These are phyloP conservation scores for Aurelia aurita complex sp. Pacific DNA, from an alignment of 30 jellyfish, hydroid and myxozoan species.

Conservation along the genomic window DNA sequence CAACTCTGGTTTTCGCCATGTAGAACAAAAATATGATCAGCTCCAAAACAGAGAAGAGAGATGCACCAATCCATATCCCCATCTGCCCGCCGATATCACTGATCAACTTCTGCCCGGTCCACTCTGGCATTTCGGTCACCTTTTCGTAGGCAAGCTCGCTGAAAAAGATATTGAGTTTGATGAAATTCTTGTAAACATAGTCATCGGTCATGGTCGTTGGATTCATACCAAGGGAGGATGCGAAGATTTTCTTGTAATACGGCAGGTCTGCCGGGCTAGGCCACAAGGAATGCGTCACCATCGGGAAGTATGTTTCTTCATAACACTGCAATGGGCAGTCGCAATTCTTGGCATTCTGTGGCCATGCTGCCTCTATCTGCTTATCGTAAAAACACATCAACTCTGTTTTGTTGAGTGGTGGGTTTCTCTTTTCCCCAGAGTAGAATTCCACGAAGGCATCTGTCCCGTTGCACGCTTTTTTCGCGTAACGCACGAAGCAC, in stretches of 20 bases:
- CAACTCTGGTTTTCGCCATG: slow-evolving; percentile 27
- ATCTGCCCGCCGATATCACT: slow-evolving; percentile 72
- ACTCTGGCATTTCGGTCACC: slow-evolving; percentile 58
- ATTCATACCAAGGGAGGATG: slow-evolving; percentile 58
- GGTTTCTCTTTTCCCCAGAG: slow-evolving; percentile 59
- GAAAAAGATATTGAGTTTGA: slow-evolving; percentile 57
- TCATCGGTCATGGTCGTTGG: slow-evolving; percentile 56
- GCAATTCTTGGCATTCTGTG: slow-evolving; percentile 50
- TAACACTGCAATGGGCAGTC: slow-evolving; percentile 53
- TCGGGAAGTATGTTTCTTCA: slow-evolving; percentile 50
- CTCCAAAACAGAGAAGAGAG: slow-evolving; percentile 61
- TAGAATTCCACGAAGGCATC: slow-evolving; percentile 63
- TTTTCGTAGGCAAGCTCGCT: slow-evolving; percentile 59
- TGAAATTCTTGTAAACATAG: slow-evolving; percentile 41
- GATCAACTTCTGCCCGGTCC: slow-evolving; percentile 64
- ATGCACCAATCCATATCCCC: slow-evolving; percentile 77
- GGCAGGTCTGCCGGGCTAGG: slow-evolving; percentile 62
- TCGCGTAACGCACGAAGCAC: slow-evolving; percentile 56
- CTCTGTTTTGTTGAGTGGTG: slow-evolving; percentile 54
- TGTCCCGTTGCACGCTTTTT: slow-evolving; percentile 53
- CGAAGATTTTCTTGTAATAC: slow-evolving; percentile 55
- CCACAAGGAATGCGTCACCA: slow-evolving; percentile 55
- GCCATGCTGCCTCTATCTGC: slow-evolving; percentile 74
- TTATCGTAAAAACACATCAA: slow-evolving; percentile 49
- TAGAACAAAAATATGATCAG: slow-evolving; percentile 50